Evolutionary conservation across 2,797 vertebrate species (phyloP), one percentile per base, ranked within the genome.

Genomic region (Sebastes itinus): DNA sequence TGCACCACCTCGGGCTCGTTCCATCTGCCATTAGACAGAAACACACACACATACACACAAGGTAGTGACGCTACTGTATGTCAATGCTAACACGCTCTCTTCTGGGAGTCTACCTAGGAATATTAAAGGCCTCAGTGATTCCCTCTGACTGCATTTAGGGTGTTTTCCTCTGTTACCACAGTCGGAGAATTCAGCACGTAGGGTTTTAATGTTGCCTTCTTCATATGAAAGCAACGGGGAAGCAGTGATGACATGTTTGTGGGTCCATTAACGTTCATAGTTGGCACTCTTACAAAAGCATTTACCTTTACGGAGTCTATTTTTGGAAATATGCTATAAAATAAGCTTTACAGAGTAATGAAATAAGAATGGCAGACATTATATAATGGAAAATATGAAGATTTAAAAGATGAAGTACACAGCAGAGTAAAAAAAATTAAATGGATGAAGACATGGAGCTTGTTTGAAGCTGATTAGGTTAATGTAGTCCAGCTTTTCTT

Each of bases 1-100:
- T 52, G 23, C 38, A 46, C 42, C 54, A 77, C 86, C 52, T 20
- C 52, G 6, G 72, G 94, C 93, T 78, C 92, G 86, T 90, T 95
- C 94, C 78, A 59, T 86, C 64, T 72, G 77, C 77, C 60, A 80
- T 83, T 83, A 79, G 73, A 59, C 49, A 72, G 12, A 85, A 84
- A 84, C 70, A 74, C 78, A 84, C 80, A 60, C 68, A 56, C 62
- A 81, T 69, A 30, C 20, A 28, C 30, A 27, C 61, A 38, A 42
- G n/a, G 75, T 9, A 38, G 60, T 63, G 74, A 78, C 5, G 72
- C 78, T 69, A 59, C 72, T 78, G 78, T 69, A 62, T 61, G 67
- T 78, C 35, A 16, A 46, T 13, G 60, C 35, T 66, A 82, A 82
- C 33, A n/a, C 9, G 8, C 32, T 70, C 46, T 55, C 55, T 60